These are phyloP conservation scores for Papilio protenor DNA, from an alignment of 2,888 invertebrate genomes.

Conservation along the genomic window DNA sequence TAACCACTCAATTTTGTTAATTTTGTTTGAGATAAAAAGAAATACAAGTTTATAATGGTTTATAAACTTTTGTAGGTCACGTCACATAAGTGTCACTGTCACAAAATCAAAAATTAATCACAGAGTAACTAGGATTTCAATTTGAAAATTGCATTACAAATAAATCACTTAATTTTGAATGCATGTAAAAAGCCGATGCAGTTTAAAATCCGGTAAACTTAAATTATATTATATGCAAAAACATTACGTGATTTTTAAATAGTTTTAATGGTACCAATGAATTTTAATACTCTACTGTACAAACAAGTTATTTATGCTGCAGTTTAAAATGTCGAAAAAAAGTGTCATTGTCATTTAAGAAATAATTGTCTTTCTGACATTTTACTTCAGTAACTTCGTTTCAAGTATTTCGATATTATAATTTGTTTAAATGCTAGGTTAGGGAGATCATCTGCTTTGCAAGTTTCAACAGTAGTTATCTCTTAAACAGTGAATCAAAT, in stretches of 20 bases:
- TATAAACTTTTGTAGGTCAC: background rate
- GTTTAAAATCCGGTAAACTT: no score
- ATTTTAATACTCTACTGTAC: background rate
- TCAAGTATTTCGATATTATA: background rate
- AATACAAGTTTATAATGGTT: background rate
- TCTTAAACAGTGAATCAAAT: background rate
- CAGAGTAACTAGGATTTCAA: background rate
- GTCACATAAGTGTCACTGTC: background rate
- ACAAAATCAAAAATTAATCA: background rate
- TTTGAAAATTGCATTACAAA: background rate
- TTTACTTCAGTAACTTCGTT: background rate
- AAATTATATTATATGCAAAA: no score
- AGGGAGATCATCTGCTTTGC: no score
- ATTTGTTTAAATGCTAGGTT: slow-evolving; percentile 2
- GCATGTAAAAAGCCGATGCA: no score
- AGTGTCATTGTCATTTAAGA: slow-evolving; percentile 1
- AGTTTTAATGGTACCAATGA: no score
- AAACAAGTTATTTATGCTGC: background rate
- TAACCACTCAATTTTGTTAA: background rate
- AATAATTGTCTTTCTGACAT: background rate
- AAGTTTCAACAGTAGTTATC: background rate
- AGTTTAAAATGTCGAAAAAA: background rate
- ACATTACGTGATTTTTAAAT: no score
- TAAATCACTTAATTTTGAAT: background rate
- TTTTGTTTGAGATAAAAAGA: background rate